Evolutionary conservation across 2,113 vertebrate species (phyloP).

Genomic region (Holacanthus passer): DNA sequence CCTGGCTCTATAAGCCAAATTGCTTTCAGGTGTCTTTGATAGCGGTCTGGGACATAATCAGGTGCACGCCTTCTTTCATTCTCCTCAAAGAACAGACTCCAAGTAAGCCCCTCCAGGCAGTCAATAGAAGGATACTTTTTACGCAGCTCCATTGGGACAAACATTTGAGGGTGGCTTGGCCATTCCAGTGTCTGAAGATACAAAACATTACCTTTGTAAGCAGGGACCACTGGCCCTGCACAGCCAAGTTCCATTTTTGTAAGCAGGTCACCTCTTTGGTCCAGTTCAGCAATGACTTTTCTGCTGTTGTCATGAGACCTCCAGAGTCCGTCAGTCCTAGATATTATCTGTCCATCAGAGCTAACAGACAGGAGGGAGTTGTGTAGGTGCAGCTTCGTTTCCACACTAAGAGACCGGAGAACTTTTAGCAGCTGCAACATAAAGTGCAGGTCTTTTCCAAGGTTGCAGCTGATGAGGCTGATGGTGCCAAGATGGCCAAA

Average conservation of each 20-base stretch:
- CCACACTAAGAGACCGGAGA: constrained; percentile 39
- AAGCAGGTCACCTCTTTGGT: constrained; percentile 54
- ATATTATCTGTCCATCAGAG: constrained; percentile 59
- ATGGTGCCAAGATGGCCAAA: constrained; percentile 32
- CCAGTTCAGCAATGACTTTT: constrained; percentile 60
- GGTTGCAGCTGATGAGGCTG: constrained; percentile 71
- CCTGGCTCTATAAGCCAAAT: constrained; percentile 69
- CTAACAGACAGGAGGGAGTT: constrained; percentile 60
- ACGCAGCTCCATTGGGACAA: constrained; percentile 72
- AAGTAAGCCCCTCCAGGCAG: constrained; percentile 78
- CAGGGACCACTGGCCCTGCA: constrained; percentile 47
- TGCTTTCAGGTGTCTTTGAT: constrained; percentile 4
- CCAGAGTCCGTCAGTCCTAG: constrained; percentile 51
- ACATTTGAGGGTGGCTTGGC: constrained; percentile 79
- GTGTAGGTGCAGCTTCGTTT: constrained; percentile 63
- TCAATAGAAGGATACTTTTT: constrained; percentile 74
- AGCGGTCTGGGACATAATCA: constrained; percentile 45
- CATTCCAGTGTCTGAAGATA: constrained; percentile 63
- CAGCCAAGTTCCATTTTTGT: constrained; percentile 42
- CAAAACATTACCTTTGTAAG: constrained; percentile 65
- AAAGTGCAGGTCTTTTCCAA: constrained; percentile 68
- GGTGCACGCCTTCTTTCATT: constrained; percentile 71
- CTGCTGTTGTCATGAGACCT: constrained; percentile 62
- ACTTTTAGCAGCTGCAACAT: constrained; percentile 51
- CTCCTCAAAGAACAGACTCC: constrained; percentile 79